Percentiles rank a stretch among this genome's conserved stretches.
Evolutionary conservation across 1,140 invertebrate genomes (phyloP).

Genomic region (Anagrus nilaparvatae): DNA sequence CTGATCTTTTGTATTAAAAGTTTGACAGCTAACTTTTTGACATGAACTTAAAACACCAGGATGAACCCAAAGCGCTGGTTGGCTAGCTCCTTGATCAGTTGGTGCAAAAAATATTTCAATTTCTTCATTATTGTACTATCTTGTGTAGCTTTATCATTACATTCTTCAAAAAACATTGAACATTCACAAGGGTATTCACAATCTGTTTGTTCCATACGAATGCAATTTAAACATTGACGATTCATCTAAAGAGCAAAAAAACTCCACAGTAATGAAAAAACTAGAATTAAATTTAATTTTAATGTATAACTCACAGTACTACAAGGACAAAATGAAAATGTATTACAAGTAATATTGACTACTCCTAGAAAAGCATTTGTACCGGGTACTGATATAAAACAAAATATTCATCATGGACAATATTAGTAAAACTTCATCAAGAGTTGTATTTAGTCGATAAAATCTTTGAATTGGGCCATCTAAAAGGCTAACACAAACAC

Average conservation of each 20-base stretch:
- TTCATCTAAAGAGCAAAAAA: conserved; percentile 53
- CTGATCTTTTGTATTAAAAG: conserved; percentile 57
- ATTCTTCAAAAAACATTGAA: conserved; percentile 54
- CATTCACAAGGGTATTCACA: conserved; percentile 95
- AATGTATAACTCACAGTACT: conserved; percentile 74
- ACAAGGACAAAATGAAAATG: conserved; percentile 87
- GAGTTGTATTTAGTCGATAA: conserved; percentile 75
- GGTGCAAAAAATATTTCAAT: conserved; percentile 28
- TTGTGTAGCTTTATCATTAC: too few relatives aligned
- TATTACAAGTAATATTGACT: conserved; percentile 71
- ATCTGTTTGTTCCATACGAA: conserved; percentile 87
- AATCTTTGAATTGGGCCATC: conserved; percentile 65
- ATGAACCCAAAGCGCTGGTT: conserved; percentile 29
- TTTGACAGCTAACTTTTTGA: conserved; percentile 70
- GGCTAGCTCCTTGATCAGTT: conserved; percentile 33
- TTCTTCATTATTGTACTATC: conserved; percentile 16
- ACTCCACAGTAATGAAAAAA: conserved; percentile 11
- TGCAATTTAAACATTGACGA: conserved; percentile 81
- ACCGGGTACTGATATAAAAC: conserved; percentile 77
- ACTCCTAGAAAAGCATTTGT: conserved; percentile 84
- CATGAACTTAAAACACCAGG: conserved; percentile 46
- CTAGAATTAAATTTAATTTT: conserved; percentile 9
- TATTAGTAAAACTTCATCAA: conserved; percentile 67
- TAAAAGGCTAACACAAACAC: conserved; percentile 66
- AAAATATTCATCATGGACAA: conserved; percentile 79